phyloP scores from a whole-genome alignment of 2,888 invertebrate species.

The Dryobota labecula region DNA sequence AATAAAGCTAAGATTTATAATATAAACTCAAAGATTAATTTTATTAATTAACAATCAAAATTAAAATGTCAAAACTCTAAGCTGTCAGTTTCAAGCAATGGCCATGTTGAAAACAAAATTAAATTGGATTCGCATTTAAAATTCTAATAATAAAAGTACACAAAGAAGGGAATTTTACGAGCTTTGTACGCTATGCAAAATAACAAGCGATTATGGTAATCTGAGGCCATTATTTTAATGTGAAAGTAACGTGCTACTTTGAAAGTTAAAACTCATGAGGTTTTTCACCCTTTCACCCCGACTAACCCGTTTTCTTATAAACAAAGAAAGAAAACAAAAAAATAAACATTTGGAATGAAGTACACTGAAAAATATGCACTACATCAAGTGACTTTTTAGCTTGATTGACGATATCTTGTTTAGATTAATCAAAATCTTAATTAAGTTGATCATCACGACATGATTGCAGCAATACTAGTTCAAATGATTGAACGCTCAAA shows the following conservation, averaged over 20 bases:
- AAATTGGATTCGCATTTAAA: conserved; percentile 52
- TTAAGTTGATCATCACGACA: too few relatives aligned
- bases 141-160: conserved; percentile 54
- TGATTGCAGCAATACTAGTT: too few relatives aligned
- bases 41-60: conserved; percentile 3
- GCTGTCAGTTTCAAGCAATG: conserved; percentile 19
- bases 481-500: too few relatives aligned
- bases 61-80: conserved; percentile 14
- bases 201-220: conserved; percentile 59
- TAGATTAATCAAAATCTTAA: too few relatives aligned
- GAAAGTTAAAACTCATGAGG: background rate
- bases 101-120: conserved; percentile 34
- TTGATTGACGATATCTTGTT: too few relatives aligned
- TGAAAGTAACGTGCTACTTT: conserved; percentile 29
- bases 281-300: conserved; percentile 9
- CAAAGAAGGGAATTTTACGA: conserved; percentile 43
- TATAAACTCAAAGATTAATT: background rate
- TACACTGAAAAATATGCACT: too few relatives aligned
- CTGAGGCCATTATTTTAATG: conserved; percentile 41
- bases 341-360: too few relatives aligned
- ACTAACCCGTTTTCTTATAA: background rate
- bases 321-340: too few relatives aligned
- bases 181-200: conserved; percentile 47
- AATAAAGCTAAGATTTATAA: background rate
- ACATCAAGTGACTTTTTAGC: too few relatives aligned